Evolutionary conservation across 1,140 invertebrate genomes (phyloP), one percentile per base, ranked within the genome.

Genomic region (Patella vulgata): DNA sequence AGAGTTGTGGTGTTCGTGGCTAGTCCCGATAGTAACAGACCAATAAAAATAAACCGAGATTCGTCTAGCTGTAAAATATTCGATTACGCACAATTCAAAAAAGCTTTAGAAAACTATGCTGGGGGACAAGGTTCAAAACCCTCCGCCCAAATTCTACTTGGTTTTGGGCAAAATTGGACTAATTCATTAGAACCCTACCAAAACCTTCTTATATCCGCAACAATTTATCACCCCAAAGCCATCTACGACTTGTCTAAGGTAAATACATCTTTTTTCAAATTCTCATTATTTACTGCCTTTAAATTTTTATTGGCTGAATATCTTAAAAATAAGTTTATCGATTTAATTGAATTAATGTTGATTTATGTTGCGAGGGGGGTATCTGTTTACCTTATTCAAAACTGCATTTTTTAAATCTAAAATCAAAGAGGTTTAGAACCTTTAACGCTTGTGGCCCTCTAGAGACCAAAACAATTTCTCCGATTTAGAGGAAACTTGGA

Each of bases 91-190:
- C 42, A 65, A n/a, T 76, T 76, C 53, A 54, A 59, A 25, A 64
- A 65, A 0, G 69, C 63, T 21, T 39, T 73, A 14, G 23, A 63
- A 11, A 44, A 43, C 23, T 74, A 66, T 46, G 12, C 56, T 0
- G 33, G 27, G 27, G 63, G 59, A 11, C 23, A 52, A 28, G 66
- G 66, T 0, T 66, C 69, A 36, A 56, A 43, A 33, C 74, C 74
- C 5, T 69, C 59, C 11, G 44, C 67, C 2, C 60, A 69, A 36
- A 60, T 76, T 19, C 23, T 66, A 17, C 39, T 75, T 8, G 59
- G 63, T 19, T 70, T 75, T 58, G 73, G 73, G 12, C 68, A 73
- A 40, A 59, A 64, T 33, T 71, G 66, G 56, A 47, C 40, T 33
- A 27, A 42, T 21, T 44, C 47, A 1, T 30, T 31, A 11, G 55